These are phyloP conservation scores for Plodia interpunctella DNA, from an alignment of 1,140 invertebrate species.

Conservation along the genomic window DNA sequence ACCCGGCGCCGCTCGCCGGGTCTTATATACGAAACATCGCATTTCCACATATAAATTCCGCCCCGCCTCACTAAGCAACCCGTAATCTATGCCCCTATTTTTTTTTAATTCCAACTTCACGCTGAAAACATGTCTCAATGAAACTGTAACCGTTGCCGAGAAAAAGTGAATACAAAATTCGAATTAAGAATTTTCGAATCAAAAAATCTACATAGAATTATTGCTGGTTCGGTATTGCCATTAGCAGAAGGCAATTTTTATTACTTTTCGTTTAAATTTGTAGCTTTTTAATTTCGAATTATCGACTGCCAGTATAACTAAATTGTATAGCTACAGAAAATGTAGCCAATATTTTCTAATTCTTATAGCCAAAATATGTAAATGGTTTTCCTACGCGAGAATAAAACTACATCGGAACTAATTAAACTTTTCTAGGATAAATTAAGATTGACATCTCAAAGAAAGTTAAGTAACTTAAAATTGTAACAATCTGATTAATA, in stretches of 20 bases:
- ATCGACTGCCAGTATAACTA: neutral
- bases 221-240: conserved; percentile 4
- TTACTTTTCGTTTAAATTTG: conserved; percentile 6
- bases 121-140: neutral
- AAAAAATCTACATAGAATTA: conserved; percentile 6
- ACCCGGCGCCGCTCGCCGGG: neutral
- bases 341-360: no score
- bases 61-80: conserved; percentile 46
- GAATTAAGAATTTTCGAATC: neutral
- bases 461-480: neutral
- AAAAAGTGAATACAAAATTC: conserved; percentile 1
- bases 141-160: neutral
- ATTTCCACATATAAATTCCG: conserved; percentile 13
- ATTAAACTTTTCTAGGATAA: neutral
- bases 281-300: neutral
- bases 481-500: no score
- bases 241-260: conserved; percentile 7
- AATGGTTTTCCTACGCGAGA: neutral
- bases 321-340: neutral
- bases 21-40: neutral
- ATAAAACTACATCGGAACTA: neutral
- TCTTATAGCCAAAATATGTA: neutral
- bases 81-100: neutral
- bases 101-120: neutral
- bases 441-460: neutral